Base-by-base conservation (phyloP, 2,888 invertebrate genomes). In the Apotomis capreana region DNA sequence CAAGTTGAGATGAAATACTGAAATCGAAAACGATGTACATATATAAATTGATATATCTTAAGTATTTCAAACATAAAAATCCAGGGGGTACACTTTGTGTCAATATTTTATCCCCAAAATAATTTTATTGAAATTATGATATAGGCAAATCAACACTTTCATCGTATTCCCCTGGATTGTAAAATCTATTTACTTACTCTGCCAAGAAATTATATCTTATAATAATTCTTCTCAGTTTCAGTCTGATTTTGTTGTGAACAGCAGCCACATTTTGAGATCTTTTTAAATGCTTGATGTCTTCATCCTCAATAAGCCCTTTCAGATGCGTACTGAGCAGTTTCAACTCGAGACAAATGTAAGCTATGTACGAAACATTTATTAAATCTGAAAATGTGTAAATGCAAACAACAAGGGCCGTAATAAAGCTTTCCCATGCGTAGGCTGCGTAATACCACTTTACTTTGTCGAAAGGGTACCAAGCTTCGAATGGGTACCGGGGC, bases 391-490 rank as follows among this genome's bases (percentile, higher is more conserved):
- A 86, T 2, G 75, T 76, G 59, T 84, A 89, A 1, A 89, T 78
- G 37, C 78, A 82, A 62, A 91, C 84, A 4, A 92, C 88, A 0
- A 88, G 61, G 3, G 82, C 84, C 0, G 90, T 90, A 85, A 89
- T 88, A 3, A 84, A 79, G 68, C 87, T 81, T 76, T 92, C 92
- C 90, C 90, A 91, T 4, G 84, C 59, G 46, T 91, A 92, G 1
- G 80, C 85, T n/a, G 77, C 73, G 55, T 84, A 83, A 76, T 89
- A 92, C 87, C 87, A 90, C 73, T 86, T 80, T 0, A 85, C 78
- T 78, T 89, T 90, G 72, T 90, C 86, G 68, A 91, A 91, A 10
- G 91, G 92, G 73, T 92, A 92, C 91, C 90, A 91, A 5, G 88
- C 91, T 73, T 91, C 89, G 55, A 87, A 87, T 0, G 91, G 92